Evolutionary conservation across 2,888 invertebrate species (phyloP), one percentile per base, ranked within the genome.

Genomic region (Scaeva pyrastri): DNA sequence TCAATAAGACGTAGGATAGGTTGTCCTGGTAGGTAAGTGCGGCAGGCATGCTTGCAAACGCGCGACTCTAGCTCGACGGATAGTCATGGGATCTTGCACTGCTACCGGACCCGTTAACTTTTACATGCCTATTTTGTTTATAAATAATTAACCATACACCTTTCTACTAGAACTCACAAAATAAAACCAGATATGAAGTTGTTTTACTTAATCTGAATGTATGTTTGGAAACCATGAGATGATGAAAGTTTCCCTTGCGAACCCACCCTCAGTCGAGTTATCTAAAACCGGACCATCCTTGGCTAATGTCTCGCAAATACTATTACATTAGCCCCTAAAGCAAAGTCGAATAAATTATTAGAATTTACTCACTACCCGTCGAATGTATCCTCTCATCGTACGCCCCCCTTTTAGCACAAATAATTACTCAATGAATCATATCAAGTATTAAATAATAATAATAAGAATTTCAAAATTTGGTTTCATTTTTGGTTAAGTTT

Each of bases 21-120:
- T 50, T 50, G 48, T 50, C 48, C 48, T 21, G 48, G 48, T 50
- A 19, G 21, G 48, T 43, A 43, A 43, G 43, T 43, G 43, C 43
- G 16, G 19, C 5, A 31, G 31, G 31, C 31, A 31, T 31, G 31
- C 45, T 19, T 16, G 45, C 45, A 6, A 48, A 19, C 19, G 45
- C 45, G 19, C 45, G 45, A 48, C 19, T 10, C 45, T 19, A 48
- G 45, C 45, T 48, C 45, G 45, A 48, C 45, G 45, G 45, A 48
- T 43, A 43, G 45, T 48, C 45, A 19, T 48, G 45, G 45, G 45
- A 19, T 43, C 43, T 43, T 43, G 43, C 43, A 43, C 39, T 39
- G 39, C 39, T 31, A 31, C 31, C 31, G 31, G 31, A 31, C 8
- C 5, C 1, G 8, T 39, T n/a, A 11, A 39, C 7, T 39, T 39